Evolutionary conservation across 2,113 vertebrate genomes (phyloP), one percentile per base, ranked within the genome.

Genomic region (Pogona vitticeps): DNA sequence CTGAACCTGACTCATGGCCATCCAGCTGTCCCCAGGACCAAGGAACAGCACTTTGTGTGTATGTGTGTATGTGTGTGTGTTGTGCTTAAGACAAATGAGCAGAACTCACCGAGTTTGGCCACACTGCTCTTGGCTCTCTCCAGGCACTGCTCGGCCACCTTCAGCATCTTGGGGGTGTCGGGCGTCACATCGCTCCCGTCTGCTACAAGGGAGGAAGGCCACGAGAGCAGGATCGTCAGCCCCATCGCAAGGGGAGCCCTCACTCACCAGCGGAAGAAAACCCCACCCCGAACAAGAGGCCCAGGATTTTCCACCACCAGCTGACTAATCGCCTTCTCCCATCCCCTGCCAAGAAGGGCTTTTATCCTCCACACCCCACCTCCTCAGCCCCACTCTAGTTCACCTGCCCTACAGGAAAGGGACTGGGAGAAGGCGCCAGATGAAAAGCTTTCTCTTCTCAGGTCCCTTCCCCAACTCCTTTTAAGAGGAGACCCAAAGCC

Each of bases 71-170:
- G 26, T 13, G 20, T 6, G 70, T 1, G 17, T 40, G 14, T 42
- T 10, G 3, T n/a, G 26, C 6, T 26, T 31, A 61, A 36, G 31
- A 12, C n/a, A 71, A 70, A 52, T 36, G 33, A 42, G 15, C 15
- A 0, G 1, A 2, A 1, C 95, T 92, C 89, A 97, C 97, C 96
- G 1, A 97, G 94, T 1, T 91, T 95, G 0, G 92, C 96, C 2
- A 97, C 91, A 2, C 98, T 98, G 0, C 97, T 98, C 92, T 97
- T 98, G 80, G 98, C 97, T 70, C 98, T 96, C 92, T 99, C 98
- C 93, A 99, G 94, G 93, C 98, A 99, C 92, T 99, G 98, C 92
- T 98, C 98, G 0, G 98, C 98, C 17, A 99, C 93, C 88, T 97
- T 97, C 91, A 99, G 94, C 98, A 99, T 98, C 92, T 98, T 98